Percentiles rank a stretch among this genome's conserved stretches.
These are phyloP conservation scores for Condylura cristata DNA, from an alignment of 2,113 vertebrate genomes.

Conservation along the genomic window DNA sequence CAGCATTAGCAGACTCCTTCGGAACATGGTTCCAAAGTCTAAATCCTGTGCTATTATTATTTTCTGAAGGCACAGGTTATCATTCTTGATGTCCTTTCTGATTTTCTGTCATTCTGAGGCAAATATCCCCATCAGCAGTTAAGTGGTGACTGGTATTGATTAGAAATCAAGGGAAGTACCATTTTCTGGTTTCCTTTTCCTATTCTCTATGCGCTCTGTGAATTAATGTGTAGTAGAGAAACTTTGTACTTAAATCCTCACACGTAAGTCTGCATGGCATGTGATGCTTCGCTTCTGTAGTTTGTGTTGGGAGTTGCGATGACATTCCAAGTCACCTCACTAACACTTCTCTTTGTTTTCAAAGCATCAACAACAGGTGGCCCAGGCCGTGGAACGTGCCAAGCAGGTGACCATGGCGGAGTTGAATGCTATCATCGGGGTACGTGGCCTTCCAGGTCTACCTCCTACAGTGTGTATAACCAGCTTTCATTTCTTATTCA, in stretches of 20 bases:
- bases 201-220: not conserved
- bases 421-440: conserved; percentile 98
- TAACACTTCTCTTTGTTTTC: conserved; percentile 73
- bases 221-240: not conserved
- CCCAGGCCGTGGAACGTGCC: conserved; percentile 97
- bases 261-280: not conserved
- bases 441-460: conserved; percentile 97
- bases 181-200: not conserved
- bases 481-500: conserved; percentile 91
- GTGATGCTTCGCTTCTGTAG: not conserved
- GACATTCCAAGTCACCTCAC: conserved; percentile 24
- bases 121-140: not conserved
- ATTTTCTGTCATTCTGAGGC: not conserved
- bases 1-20: not conserved
- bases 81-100: not conserved
- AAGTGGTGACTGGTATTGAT: not conserved
- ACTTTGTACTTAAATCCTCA: not conserved
- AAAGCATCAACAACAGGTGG: conserved; percentile 98
- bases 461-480: conserved; percentile 96
- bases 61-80: not conserved
- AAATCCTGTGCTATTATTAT: not conserved
- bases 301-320: not conserved
- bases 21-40: not conserved
- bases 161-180: not conserved
- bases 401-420: conserved; percentile 99